Base-by-base conservation (phyloP, 2,113 vertebrate species). In the Plecotus auritus region DNA sequence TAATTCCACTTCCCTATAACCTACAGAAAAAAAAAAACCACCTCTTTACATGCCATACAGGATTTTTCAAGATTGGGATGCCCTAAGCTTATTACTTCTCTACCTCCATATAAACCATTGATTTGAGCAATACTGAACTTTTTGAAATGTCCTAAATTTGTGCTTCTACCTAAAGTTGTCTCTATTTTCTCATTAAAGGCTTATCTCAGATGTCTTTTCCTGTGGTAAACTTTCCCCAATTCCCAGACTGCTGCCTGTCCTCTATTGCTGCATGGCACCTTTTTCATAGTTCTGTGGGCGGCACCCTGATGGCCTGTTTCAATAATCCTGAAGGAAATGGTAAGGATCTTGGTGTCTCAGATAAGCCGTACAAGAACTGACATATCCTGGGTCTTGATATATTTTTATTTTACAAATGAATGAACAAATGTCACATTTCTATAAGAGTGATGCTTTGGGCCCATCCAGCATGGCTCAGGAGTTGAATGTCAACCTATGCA, bases 381-480 rank as follows among this genome's bases (percentile, higher is more conserved):
- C 54, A 69, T 9, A 16, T 0, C 16, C 22, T 22, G 6, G 11
- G 8, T 67, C 83, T 88, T 85, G 32, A 20, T 73, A 37, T 66
- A 54, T 56, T 54, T 93, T 86, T 56, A 76, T 67, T 95, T 94
- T 51, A 82, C 23, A 87, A 94, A 91, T 93, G 35, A 92, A 64
- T 51, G 70, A 78, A 56, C 84, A 77, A 92, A 51, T 72, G 37
- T 70, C 70, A 94, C 35, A 61, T 69, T 45, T 18, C 32, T 67
- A 0, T 86, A 56, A 87, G 67, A 69, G 10, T 42, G 20, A n/a
- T 77, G 20, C 4, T 67, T 88, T 54, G 26, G 26, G 26, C 59
- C 59, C 1, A 10, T 26, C 59, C 26, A 61, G 26, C 26, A 26
- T 61, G 59, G 59, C 23, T 61, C 59, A 61, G 59, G 28, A 26